Base-by-base conservation (phyloP, 1,140 invertebrate genomes). In the Sesamia nonagrioides region DNA sequence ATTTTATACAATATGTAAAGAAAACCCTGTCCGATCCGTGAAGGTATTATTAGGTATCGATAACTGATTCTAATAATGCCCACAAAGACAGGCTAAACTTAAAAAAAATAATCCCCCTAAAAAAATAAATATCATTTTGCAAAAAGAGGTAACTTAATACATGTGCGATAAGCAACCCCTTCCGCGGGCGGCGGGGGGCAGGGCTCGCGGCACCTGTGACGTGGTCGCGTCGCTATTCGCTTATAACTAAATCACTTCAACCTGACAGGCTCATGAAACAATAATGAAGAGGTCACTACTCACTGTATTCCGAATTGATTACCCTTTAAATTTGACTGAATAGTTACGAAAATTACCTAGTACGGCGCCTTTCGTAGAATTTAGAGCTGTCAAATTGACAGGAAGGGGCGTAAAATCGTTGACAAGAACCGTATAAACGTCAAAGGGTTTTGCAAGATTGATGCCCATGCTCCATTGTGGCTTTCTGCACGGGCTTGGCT, bases 401-500 rank as follows among this genome's bases (percentile, higher is more conserved):
- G 13, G 35, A 74, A 74, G 40, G 72, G 72, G 56, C 56, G 72
- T 60, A 37, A 60, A 60, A 74, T 74, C 21, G 72, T 74, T 74
- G 72, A 74, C 72, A 74, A 60, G 54, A 40, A 27, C 56, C 40
- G 72, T 56, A 74, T 60, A 74, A 60, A 74, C 54, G 72, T 60
- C 72, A 74, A 74, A 60, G 17, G 56, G 37, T 48, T 60, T 27
- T 33, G 11, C 18, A 74, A 74, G 72, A 74, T 74, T 56, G 69
- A 73, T 73, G 50, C 15, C 18, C 18, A 6, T 60, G 48, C 48
- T 74, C 37, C 56, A 60, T 60, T 60, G 54, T 74, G 37, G 69
- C n/a, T 73, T 58, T 56, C 66, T 54, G 17, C 52, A 54, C 52
- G 21, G 21, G n/a, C 61, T 18, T 42, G n/a, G 40, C 15, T 45